Evolutionary conservation across 2,888 invertebrate species (phyloP), one percentile per base, ranked within the genome.

Genomic region (Chloroclysta siterata): DNA sequence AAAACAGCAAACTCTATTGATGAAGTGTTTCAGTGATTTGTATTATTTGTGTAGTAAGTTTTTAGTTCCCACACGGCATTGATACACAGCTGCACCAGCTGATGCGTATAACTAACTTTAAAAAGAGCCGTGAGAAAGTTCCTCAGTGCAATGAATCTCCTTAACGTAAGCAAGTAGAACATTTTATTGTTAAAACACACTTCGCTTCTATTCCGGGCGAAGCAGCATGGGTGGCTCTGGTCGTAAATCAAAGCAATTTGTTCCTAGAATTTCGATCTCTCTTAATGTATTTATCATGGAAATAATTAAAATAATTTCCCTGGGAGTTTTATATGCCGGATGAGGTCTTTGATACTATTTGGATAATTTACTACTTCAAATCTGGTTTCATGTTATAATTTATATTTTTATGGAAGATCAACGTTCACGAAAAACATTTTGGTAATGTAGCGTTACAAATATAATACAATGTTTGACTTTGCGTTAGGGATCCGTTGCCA

Each of bases 161-260:
- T 44, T 53, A 47, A 42, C 29, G 44, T 22, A 46, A 54, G 54
- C 41, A 44, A 56, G 47, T 53, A 56, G 41, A 48, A 39, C 48
- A 50, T 48, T 63, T 57, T 57, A 65, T 65, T 58, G 64, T 62
- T 66, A 55, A 66, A 71, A 69, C 68, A 68, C 73, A 74, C 75
- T 70, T 77, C 72, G 73, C 71, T 79, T 86, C 89, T 90, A 89
- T 89, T 88, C 85, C 75, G 71, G 73, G 69, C 60, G 61, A 82
- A 65, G 73, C 89, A 76, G 83, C 84, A 83, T 89, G 90, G 90
- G 89, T 90, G 89, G 90, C 82, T 74, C 74, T 61, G 72, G 71
- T 75, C 80, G 80, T 87, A 87, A 87, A 87, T 87, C 87, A 89
- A 82, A 81, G 84, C 84, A 87, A 89, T 89, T 87, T 87, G 87